These are phyloP conservation scores for Onthophagus taurus DNA, from an alignment of 1,140 invertebrate genomes.

Conservation along the genomic window DNA sequence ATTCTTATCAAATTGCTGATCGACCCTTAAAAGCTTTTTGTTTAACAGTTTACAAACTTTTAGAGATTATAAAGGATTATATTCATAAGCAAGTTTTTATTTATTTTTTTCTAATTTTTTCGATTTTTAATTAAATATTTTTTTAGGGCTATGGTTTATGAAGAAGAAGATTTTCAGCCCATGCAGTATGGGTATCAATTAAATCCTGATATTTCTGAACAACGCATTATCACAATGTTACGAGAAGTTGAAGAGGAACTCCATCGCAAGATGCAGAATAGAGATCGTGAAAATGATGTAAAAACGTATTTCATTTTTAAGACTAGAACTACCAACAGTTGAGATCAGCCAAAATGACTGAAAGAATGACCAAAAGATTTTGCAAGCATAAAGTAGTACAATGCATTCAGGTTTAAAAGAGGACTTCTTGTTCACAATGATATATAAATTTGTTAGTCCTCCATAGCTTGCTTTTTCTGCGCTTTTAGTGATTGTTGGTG, in stretches of 20 bases:
- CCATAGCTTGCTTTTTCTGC: no score
- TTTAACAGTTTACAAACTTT: slow-evolving; percentile 79
- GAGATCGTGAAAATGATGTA: slow-evolving; percentile 15
- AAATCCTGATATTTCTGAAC: slow-evolving; percentile 68
- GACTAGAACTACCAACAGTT: no score
- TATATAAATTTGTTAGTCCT: no score
- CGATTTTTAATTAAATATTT: slow-evolving; percentile 5
- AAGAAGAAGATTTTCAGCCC: slow-evolving; percentile 94
- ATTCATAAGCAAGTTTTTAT: slow-evolving; percentile 60
- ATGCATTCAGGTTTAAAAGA: no score
- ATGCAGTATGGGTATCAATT: slow-evolving; percentile 87
- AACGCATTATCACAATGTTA: slow-evolving; percentile 70
- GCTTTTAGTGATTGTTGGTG: no score
- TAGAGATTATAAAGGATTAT: slow-evolving; percentile 84
- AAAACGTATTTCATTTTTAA: slow-evolving; percentile 10
- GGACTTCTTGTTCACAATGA: no score
- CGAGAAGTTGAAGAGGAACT: slow-evolving; percentile 89
- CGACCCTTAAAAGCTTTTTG: slow-evolving; percentile 78
- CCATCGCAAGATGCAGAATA: slow-evolving; percentile 54
- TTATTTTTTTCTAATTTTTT: slow-evolving; percentile 2
- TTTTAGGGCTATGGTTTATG: slow-evolving; percentile 69
- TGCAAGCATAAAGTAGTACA: no score
- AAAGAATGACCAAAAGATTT: no score
- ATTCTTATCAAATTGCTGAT: slow-evolving; percentile 77
- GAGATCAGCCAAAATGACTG: no score